These are phyloP conservation scores for Oligia fasciuncula DNA, from an alignment of 2,888 invertebrate species.

Conservation along the genomic window DNA sequence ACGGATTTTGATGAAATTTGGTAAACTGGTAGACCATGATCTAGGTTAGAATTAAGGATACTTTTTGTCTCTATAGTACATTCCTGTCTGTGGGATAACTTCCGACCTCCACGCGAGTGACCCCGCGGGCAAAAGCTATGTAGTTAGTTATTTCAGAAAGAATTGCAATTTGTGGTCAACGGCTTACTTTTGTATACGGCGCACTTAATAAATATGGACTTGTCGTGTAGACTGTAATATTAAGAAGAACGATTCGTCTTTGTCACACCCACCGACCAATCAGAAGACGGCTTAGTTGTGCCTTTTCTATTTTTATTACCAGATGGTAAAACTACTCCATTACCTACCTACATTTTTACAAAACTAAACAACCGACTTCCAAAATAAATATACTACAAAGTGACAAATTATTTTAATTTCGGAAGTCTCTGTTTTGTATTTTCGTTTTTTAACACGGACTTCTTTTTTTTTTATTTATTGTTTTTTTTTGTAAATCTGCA, in stretches of 20 bases:
- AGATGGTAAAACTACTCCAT: not conserved
- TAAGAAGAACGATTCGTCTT: not conserved
- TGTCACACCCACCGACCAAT: not conserved
- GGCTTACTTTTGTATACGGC: not conserved
- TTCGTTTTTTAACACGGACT: not conserved
- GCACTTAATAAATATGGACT: not conserved
- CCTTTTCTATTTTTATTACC: not conserved
- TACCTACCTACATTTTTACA: not conserved
- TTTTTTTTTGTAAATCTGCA: not conserved
- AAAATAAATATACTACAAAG: not conserved
- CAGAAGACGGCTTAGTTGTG: not conserved
- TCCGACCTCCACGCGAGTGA: not conserved
- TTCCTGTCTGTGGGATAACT: not conserved
- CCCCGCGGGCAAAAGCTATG: not conserved
- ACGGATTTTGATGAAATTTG: not conserved
- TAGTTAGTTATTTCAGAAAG: not conserved
- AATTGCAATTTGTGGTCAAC: not conserved
- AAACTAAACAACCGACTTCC: not conserved
- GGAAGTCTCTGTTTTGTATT: not conserved
- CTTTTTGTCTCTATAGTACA: not conserved
- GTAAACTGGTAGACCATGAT: not conserved
- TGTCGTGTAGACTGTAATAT: not conserved
- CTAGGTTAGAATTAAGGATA: not conserved
- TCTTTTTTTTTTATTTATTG: not conserved
- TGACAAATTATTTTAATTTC: not conserved